Conservation (phyloP, 1,140 invertebrate species). For the Platorchestia sp. region DNA sequence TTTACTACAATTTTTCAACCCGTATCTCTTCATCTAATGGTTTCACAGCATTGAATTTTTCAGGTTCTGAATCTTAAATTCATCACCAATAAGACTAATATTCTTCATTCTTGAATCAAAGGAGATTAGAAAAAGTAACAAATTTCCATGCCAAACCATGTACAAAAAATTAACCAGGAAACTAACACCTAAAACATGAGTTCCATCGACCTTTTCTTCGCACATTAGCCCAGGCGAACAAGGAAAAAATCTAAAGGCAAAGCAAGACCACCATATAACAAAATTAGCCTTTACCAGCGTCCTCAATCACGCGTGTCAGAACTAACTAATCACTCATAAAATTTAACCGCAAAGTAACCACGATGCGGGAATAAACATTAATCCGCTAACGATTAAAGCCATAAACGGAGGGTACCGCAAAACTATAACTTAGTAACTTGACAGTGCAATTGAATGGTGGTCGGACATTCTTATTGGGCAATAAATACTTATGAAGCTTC, state of each 20-base stretch:
- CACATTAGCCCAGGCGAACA: neutral
- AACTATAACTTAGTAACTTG: neutral
- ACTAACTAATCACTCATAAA: neutral
- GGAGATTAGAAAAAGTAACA: no score
- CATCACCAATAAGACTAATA: no score
- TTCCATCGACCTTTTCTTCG: no score
- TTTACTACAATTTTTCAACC: no score
- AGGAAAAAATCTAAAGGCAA: no score
- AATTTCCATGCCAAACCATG: no score
- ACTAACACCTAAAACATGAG: no score
- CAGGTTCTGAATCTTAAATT: no score
- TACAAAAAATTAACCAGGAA: no score
- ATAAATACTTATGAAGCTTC: neutral
- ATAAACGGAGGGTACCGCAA: neutral
- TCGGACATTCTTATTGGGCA: neutral
- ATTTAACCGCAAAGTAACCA: neutral
- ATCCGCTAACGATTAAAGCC: neutral
- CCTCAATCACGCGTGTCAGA: neutral
- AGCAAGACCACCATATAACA: neutral
- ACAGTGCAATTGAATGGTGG: neutral
- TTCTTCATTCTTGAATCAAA: no score
- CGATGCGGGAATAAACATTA: neutral
- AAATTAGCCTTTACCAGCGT: neutral
- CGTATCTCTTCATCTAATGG: no score
- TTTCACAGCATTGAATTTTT: no score